Conservation (phyloP, 2,797 vertebrate genomes). For the Mastacembelus armatus region DNA sequence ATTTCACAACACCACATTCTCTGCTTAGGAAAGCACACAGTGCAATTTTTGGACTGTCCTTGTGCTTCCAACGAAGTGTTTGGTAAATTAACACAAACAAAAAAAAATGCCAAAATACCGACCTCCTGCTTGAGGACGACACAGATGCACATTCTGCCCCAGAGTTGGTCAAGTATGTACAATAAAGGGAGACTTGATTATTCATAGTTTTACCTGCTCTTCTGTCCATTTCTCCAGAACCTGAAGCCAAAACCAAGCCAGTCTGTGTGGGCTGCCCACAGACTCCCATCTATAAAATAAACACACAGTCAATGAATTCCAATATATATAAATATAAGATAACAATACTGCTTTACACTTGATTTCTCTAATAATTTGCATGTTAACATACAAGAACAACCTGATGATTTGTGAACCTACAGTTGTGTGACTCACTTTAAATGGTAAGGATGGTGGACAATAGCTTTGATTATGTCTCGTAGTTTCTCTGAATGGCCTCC, state of each 20-base stretch:
- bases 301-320: conserved; percentile 2
- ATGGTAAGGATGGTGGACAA: conserved; percentile 85
- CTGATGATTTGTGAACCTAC: neutral
- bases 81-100: neutral
- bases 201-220: conserved; percentile 82
- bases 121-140: neutral
- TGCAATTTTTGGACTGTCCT: neutral
- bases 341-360: too few species aligned
- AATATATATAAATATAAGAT: too few species aligned
- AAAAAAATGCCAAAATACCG: neutral
- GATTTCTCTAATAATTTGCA: neutral
- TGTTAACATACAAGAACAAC: neutral
- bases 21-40: too few species aligned
- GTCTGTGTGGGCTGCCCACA: conserved; percentile 86
- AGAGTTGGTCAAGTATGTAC: neutral
- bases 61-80: neutral
- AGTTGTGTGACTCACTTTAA: conserved; percentile 81
- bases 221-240: conserved; percentile 89
- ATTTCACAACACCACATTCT: conserved; percentile 1
- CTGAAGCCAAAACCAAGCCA: conserved; percentile 95
- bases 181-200: neutral
- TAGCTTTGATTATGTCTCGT: conserved; percentile 85
- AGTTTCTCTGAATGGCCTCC: conserved; percentile 79
- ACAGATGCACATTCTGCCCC: neutral
- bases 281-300: conserved; percentile 81